Conservation (phyloP, 1,140 invertebrate genomes). For the Armadillidium nasatum region DNA sequence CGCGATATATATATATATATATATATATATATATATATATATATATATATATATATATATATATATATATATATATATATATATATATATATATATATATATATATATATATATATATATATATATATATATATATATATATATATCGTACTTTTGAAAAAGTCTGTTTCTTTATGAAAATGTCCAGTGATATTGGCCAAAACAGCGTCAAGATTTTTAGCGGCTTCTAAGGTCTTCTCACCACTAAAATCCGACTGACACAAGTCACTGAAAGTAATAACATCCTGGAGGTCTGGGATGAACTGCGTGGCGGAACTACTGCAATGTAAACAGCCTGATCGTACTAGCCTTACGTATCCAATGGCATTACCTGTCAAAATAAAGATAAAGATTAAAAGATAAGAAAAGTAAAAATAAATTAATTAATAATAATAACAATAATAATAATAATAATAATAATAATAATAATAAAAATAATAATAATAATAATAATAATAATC, state of each 20-base stretch:
- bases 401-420: too few relatives aligned
- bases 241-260: neutral
- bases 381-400: too few relatives aligned
- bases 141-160: neutral
- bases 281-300: neutral
- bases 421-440: too few relatives aligned
- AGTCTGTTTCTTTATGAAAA: slow-evolving; percentile 4
- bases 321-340: slow-evolving; percentile 2
- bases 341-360: neutral
- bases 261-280: neutral
- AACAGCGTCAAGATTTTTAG: neutral
- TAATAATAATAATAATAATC: too few relatives aligned
- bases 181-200: neutral
- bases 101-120: slow-evolving; percentile 15
- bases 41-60: neutral
- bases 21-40: neutral
- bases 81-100: slow-evolving; percentile 6
- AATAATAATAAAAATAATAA: too few relatives aligned
- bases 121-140: slow-evolving; percentile 15
- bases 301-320: neutral
- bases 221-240: neutral
- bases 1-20: slow-evolving; percentile 15
- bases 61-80: slow-evolving; percentile 6
- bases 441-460: too few relatives aligned
- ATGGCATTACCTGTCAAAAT: neutral